Evolutionary conservation across 2,888 invertebrate genomes (phyloP).

Genomic region (Papilio demoleus): DNA sequence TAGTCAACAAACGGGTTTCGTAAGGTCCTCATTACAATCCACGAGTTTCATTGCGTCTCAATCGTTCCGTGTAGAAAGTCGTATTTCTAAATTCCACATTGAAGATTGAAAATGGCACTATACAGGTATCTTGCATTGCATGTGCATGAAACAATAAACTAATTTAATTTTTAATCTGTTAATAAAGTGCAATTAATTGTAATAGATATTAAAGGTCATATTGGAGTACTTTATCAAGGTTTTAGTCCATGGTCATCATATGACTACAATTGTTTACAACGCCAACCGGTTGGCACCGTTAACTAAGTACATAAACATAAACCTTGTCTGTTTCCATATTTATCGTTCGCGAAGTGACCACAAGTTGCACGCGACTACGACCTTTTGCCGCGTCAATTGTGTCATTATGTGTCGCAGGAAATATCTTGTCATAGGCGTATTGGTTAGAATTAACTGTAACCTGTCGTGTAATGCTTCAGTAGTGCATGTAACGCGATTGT

Average conservation of each 20-base stretch:
- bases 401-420: conserved; percentile 21
- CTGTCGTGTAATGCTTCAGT: conserved; percentile 24
- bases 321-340: conserved; percentile 25
- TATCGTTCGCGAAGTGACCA: conserved; percentile 21
- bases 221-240: conserved; percentile 25
- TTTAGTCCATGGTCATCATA: conserved; percentile 32
- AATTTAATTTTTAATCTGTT: not conserved
- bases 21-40: conserved; percentile 57
- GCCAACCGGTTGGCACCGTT: not conserved
- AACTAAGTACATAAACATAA: conserved; percentile 14
- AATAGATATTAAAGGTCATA: conserved; percentile 1
- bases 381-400: conserved; percentile 33
- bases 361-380: conserved; percentile 24
- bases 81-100: conserved; percentile 49
- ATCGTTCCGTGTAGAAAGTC: conserved; percentile 42
- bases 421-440: conserved; percentile 17
- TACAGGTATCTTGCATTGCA: conserved; percentile 64
- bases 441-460: conserved; percentile 24
- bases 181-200: not conserved
- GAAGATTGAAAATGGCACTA: conserved; percentile 68
- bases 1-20: conserved; percentile 54
- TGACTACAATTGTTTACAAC: conserved; percentile 14
- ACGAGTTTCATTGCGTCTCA: conserved; percentile 53
- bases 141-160: conserved; percentile 38
- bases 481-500: not conserved